phyloP scores from a whole-genome alignment of 2,888 invertebrate species.

The Cantharis rustica region DNA sequence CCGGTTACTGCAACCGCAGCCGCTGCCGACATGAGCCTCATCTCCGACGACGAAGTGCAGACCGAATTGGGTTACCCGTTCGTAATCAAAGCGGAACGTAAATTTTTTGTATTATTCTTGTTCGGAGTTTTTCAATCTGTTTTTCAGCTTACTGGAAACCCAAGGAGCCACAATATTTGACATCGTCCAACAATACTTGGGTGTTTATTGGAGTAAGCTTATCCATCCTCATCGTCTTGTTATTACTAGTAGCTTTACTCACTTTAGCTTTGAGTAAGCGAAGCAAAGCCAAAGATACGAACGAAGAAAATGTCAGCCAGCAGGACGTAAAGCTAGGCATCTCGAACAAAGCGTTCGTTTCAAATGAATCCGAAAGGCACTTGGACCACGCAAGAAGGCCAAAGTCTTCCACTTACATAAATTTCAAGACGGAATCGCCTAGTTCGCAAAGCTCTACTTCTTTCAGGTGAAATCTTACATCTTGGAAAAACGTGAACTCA shows the following conservation, averaged over 20 bases:
- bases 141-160: slow-evolving; percentile 71
- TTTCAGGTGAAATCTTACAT: slow-evolving; percentile 28
- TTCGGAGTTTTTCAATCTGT: neutral
- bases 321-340: slow-evolving; percentile 41
- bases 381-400: slow-evolving; percentile 41
- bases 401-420: slow-evolving; percentile 52
- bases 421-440: slow-evolving; percentile 46
- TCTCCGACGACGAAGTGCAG: slow-evolving; percentile 77
- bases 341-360: slow-evolving; percentile 49
- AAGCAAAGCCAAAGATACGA: slow-evolving; percentile 46
- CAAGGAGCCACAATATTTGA: slow-evolving; percentile 64
- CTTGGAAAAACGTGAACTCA: neutral
- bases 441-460: slow-evolving; percentile 41
- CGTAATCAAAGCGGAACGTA: slow-evolving; percentile 85
- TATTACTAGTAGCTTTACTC: slow-evolving; percentile 61
- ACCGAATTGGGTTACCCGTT: slow-evolving; percentile 76
- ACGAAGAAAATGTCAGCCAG: slow-evolving; percentile 50
- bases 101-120: slow-evolving; percentile 49
- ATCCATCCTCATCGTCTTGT: slow-evolving; percentile 63
- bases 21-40: slow-evolving; percentile 81
- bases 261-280: slow-evolving; percentile 60
- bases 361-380: slow-evolving; percentile 54
- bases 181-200: slow-evolving; percentile 64
- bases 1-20: slow-evolving; percentile 82
- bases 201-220: slow-evolving; percentile 67